A percentile compares a stretch with the other conserved stretches of the same genome.
Conservation (phyloP, 2,113 vertebrate genomes). For the Catagonus wagneri region DNA sequence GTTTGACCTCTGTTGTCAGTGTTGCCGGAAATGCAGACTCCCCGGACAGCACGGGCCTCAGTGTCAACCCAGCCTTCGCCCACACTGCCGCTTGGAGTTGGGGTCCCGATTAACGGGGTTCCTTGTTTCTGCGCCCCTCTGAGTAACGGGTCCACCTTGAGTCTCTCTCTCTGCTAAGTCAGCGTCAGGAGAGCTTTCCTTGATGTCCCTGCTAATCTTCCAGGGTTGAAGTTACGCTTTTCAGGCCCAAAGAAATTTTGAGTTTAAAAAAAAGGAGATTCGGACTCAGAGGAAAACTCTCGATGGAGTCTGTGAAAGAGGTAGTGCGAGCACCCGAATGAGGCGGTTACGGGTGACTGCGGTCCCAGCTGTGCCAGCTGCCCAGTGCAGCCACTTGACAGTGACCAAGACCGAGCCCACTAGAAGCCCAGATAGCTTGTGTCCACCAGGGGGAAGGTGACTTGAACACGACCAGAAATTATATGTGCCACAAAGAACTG, state of each 20-base stretch:
- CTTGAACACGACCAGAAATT: not conserved
- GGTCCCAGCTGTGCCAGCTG: not conserved
- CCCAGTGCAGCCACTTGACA: not conserved
- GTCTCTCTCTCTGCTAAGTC: not conserved
- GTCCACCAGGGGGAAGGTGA: not conserved
- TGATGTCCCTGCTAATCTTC: not conserved
- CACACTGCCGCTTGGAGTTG: not conserved
- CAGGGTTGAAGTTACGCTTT: not conserved
- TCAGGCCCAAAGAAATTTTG: not conserved
- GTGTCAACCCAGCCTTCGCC: not conserved
- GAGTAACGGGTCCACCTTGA: not conserved
- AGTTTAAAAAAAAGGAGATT: not conserved
- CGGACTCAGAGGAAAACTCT: not conserved
- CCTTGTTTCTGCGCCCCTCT: not conserved
- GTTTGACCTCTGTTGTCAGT: fast-evolving
- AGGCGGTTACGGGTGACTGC: not conserved
- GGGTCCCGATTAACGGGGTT: not conserved
- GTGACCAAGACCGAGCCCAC: not conserved
- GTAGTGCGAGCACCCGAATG: fast-evolving
- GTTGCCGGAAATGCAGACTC: too few species aligned
- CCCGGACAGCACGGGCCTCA: too few species aligned
- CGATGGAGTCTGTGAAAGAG: not conserved
- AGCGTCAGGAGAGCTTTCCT: not conserved
- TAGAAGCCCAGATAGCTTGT: not conserved
- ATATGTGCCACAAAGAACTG: not conserved